Evolutionary conservation across 2,113 vertebrate genomes (phyloP).

Genomic region (Thamnaconus septentrionalis): DNA sequence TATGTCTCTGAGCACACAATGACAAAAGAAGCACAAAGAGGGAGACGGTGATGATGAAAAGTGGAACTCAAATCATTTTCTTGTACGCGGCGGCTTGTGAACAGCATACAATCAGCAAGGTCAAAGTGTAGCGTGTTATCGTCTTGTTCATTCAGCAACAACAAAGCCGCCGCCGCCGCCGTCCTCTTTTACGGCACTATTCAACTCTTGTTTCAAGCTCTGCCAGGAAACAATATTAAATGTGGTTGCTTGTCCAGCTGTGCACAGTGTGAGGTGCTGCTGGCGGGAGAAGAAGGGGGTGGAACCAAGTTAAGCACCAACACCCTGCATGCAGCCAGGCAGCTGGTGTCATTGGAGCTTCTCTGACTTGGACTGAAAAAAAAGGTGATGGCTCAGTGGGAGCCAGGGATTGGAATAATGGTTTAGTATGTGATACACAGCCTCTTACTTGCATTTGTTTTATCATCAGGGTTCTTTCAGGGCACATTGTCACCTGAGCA

Average conservation of each 20-base stretch:
- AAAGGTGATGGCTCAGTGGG: conserved; percentile 52
- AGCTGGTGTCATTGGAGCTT: conserved; percentile 68
- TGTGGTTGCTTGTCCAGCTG: conserved; percentile 67
- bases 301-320: conserved; percentile 34
- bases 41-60: no score
- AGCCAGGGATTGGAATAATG: conserved; percentile 28
- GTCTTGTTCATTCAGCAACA: conserved; percentile 42
- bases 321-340: conserved; percentile 37
- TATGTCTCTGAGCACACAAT: no score
- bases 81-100: no score
- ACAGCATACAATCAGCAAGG: conserved; percentile 7
- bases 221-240: conserved; percentile 48
- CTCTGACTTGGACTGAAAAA: conserved; percentile 37
- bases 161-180: conserved; percentile 17
- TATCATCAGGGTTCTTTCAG: conserved; percentile 50
- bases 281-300: conserved; percentile 47
- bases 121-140: conserved; percentile 29
- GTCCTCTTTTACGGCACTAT: conserved; percentile 37
- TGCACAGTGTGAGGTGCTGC: conserved; percentile 56
- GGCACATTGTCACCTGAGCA: conserved; percentile 26
- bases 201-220: conserved; percentile 55
- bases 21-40: no score
- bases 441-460: conserved; percentile 45
- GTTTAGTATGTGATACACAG: conserved; percentile 55
- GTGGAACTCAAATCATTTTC: no score